Conservation (phyloP, 2,113 vertebrate genomes). For the Pterocles burchelli region DNA sequence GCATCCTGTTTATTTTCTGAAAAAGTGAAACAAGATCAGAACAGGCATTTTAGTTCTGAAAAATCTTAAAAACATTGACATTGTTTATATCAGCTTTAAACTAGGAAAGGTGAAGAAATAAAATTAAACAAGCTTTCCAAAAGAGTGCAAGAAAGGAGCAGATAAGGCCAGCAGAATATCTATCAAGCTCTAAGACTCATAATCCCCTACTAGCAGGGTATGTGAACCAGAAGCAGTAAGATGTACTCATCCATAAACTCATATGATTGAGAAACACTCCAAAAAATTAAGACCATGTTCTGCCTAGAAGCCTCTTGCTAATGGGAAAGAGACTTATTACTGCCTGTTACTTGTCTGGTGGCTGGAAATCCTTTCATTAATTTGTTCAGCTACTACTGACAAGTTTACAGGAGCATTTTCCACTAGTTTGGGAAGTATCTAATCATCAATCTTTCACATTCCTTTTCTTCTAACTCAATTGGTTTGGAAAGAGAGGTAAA, state of each 20-base stretch:
- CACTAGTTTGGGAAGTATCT: neutral
- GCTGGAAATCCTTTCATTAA: neutral
- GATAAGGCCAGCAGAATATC: neutral
- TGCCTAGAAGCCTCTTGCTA: neutral
- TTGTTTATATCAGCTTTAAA: neutral
- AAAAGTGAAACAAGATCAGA: constrained; percentile 5
- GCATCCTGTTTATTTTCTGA: constrained; percentile 41
- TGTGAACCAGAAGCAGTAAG: neutral
- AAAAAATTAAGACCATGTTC: neutral
- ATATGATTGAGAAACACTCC: neutral
- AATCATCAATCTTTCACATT: neutral
- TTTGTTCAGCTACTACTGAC: neutral
- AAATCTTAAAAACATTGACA: neutral
- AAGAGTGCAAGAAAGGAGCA: neutral
- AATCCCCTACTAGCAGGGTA: neutral
- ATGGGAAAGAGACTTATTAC: neutral
- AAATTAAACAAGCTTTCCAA: neutral
- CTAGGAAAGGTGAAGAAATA: neutral
- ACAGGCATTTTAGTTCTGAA: neutral
- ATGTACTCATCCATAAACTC: neutral
- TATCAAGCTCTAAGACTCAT: neutral
- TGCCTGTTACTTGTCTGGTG: neutral
- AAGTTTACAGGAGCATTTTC: neutral
- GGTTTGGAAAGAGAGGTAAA: neutral
- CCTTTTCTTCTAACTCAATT: neutral